A percentile compares a stretch with the other conserved stretches of the same genome.
phyloP scores from a whole-genome alignment of 2,113 vertebrate species.

The Podarcis raffonei region DNA sequence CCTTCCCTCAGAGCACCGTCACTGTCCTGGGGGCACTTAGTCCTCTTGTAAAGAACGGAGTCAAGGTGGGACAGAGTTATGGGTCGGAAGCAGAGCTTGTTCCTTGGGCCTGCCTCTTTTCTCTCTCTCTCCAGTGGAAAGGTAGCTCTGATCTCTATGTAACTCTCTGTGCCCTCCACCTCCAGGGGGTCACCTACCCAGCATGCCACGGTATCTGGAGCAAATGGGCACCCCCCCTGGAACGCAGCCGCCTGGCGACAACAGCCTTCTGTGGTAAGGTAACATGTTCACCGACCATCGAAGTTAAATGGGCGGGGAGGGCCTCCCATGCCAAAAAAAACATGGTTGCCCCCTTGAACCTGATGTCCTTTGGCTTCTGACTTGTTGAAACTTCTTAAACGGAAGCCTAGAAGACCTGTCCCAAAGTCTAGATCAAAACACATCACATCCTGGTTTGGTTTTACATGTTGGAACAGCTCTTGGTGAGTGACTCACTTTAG shows the following conservation, averaged over 20 bases:
- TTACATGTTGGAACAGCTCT: neutral
- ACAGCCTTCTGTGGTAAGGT: conserved; percentile 86
- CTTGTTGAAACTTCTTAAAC: neutral
- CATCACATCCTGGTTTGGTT: neutral
- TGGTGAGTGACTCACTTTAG: neutral
- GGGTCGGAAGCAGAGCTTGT: neutral
- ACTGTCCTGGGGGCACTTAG: neutral
- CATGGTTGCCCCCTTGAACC: neutral
- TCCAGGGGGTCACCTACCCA: conserved; percentile 91
- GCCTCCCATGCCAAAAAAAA: no score
- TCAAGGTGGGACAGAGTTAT: neutral
- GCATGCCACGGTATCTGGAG: conserved; percentile 94
- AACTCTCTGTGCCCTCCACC: neutral
- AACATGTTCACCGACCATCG: neutral
- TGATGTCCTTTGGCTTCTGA: neutral
- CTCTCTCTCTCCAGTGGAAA: neutral
- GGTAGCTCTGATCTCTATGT: neutral
- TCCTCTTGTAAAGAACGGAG: neutral
- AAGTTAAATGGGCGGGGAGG: neutral
- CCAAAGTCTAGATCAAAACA: neutral
- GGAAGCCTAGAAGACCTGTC: neutral
- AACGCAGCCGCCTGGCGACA: conserved; percentile 85
- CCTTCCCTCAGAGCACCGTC: neutral
- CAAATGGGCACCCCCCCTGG: conserved; percentile 86
- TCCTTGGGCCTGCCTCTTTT: neutral